phyloP scores from a whole-genome alignment of 2,888 invertebrate species.

The Keiferia lycopersicella region DNA sequence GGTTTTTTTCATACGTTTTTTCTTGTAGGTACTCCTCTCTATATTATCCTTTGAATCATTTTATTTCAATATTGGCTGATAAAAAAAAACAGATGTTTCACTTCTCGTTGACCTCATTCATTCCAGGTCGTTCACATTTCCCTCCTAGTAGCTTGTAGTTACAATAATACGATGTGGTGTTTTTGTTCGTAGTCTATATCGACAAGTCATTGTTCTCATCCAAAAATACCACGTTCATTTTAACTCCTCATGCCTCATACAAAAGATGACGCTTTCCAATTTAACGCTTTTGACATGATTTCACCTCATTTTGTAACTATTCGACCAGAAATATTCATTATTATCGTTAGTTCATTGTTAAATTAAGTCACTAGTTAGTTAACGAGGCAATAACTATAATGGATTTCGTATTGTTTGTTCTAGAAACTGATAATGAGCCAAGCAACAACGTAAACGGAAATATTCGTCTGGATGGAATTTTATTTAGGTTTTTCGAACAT shows the following conservation, averaged over 20 bases:
- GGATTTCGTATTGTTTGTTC: conserved; percentile 47
- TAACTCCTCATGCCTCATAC: background rate
- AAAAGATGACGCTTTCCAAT: too few relatives aligned
- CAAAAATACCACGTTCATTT: background rate
- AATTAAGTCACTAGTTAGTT: background rate
- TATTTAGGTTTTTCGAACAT: background rate
- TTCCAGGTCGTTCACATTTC: conserved; percentile 7
- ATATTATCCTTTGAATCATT: too few relatives aligned
- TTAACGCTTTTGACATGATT: background rate
- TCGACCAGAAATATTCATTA: background rate
- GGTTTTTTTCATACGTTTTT: too few relatives aligned
- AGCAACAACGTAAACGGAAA: conserved; percentile 57
- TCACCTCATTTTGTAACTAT: background rate
- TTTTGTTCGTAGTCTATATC: background rate
- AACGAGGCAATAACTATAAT: background rate
- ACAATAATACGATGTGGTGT: conserved; percentile 1
- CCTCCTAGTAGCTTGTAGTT: background rate
- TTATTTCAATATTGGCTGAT: too few relatives aligned
- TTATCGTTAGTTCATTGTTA: background rate
- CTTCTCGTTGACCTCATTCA: too few relatives aligned
- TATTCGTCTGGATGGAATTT: background rate
- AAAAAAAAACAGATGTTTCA: too few relatives aligned
- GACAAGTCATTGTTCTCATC: conserved; percentile 1
- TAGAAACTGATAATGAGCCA: conserved; percentile 81
- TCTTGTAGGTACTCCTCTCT: too few relatives aligned